Evolutionary conservation across 2,888 invertebrate genomes (phyloP), one percentile per base, ranked within the genome.

Genomic region (Pandemis corylana): DNA sequence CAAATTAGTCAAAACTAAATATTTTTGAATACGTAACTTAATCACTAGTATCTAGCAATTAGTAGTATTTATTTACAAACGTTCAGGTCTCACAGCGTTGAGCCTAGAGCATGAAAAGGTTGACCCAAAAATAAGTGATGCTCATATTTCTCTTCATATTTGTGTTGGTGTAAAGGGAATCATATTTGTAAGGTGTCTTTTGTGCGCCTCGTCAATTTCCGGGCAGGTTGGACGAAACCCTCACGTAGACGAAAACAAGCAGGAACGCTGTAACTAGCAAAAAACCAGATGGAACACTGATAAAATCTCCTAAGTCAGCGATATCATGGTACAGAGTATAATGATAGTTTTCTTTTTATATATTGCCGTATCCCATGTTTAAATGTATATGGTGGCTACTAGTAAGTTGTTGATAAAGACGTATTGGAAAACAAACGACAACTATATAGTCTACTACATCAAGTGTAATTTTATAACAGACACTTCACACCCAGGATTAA

Each of bases 181-280:
- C 59, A 5, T 12, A 59, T 59, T 59, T 28, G 59, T 59, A 28
- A 9, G 12, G 59, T 59, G 59, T 20, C 12, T 59, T 59, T 59
- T 59, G 28, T 59, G 28, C 12, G 28, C 59, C 12, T 3, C 59
- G 59, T 28, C 59, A 59, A 59, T 59, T 59, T 28, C 59, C 28
- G 59, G 59, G 28, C 59, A 59, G 20, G 28, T 59, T 59, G 28
- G 20, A 59, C 3, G 28, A 28, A 28, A 59, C 59, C 59, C 28
- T 59, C 59, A 59, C 59, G 20, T 59, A 59, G 59, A 28, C 59
- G 28, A 59, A 59, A 59, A 59, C 28, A 59, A 28, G 28, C 28
- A 20, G 56, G 56, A 9, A 12, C 28, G 20, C 12, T 28, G 28
- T 59, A 12, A 59, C 59, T 28, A 59, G 28, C 59, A 59, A 6